Percentiles rank a stretch among this genome's conserved stretches.
Evolutionary conservation across 2,888 invertebrate genomes (phyloP).

Genomic region (Drosophila kambysellisi): DNA sequence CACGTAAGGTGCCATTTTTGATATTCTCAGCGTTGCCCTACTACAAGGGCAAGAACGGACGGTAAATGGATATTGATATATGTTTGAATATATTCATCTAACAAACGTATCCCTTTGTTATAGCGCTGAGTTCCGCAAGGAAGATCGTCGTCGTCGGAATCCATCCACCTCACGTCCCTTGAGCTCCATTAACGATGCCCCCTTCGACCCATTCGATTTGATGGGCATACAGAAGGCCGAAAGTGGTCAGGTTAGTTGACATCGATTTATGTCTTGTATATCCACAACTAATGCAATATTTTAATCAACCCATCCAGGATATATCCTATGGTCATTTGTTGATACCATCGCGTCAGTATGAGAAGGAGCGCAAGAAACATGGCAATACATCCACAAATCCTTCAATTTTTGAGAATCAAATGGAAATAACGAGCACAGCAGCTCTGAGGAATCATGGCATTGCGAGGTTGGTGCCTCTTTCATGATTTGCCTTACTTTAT

Average conservation of each 20-base stretch:
- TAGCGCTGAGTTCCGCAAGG: conserved; percentile 89
- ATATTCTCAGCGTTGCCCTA: conserved; percentile 95
- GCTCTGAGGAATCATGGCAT: conserved; percentile 87
- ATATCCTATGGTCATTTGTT: conserved; percentile 95
- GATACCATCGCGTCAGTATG: conserved; percentile 89
- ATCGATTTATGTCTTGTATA: background rate
- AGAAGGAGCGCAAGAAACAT: conserved; percentile 84
- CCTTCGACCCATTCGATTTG: conserved; percentile 93
- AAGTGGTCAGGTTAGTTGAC: conserved; percentile 91
- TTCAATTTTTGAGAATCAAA: conserved; percentile 82
- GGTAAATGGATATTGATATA: conserved; percentile 85
- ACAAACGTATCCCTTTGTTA: conserved; percentile 3
- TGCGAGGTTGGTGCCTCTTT: conserved; percentile 85
- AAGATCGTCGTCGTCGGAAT: conserved; percentile 92
- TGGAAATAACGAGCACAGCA: conserved; percentile 85
- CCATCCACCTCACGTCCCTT: conserved; percentile 93
- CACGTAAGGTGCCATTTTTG: conserved; percentile 92
- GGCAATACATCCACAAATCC: conserved; percentile 79
- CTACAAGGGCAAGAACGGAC: conserved; percentile 88
- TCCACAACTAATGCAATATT: background rate
- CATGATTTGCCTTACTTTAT: conserved; percentile 2
- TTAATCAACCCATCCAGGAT: conserved; percentile 86
- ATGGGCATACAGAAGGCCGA: conserved; percentile 92
- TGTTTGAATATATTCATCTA: background rate
- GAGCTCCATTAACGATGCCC: conserved; percentile 92